These are phyloP conservation scores for Kryptopterus vitreolus DNA, from an alignment of 2,797 vertebrate genomes.

Conservation along the genomic window DNA sequence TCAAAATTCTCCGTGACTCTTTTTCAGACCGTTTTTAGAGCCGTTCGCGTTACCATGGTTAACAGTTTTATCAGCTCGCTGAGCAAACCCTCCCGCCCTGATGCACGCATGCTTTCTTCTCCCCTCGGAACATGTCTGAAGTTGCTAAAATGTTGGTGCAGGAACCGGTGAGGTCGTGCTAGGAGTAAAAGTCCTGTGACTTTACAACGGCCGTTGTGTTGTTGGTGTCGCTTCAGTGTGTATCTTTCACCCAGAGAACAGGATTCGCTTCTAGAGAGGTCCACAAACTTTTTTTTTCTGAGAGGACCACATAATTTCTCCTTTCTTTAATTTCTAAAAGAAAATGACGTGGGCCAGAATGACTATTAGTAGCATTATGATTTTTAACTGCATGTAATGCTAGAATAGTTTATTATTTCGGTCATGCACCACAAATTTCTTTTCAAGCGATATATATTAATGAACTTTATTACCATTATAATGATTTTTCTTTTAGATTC, in stretches of 20 bases:
- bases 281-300: too few relatives aligned
- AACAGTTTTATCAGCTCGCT: constrained; percentile 14
- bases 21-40: constrained; percentile 3
- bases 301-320: too few relatives aligned
- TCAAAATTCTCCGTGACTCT: not conserved
- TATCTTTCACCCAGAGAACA: not conserved
- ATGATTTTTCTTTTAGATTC: too few relatives aligned
- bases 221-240: not conserved
- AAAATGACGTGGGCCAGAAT: too few relatives aligned
- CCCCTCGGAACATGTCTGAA: not conserved
- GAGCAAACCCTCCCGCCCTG: constrained; percentile 15
- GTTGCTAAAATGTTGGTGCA: not conserved
- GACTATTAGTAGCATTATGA: too few relatives aligned
- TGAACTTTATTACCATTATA: too few relatives aligned
- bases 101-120: constrained; percentile 3
- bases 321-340: too few relatives aligned
- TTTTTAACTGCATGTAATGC: too few relatives aligned
- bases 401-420: too few relatives aligned
- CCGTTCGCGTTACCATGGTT: constrained; percentile 38
- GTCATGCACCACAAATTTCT: too few relatives aligned
- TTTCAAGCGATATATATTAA: too few relatives aligned
- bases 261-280: not conserved
- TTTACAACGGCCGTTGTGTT: not conserved
- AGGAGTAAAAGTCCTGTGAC: not conserved
- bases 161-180: not conserved